These are phyloP conservation scores for Atherinomorus stipes DNA, from an alignment of 2,113 vertebrate genomes.

Conservation along the genomic window DNA sequence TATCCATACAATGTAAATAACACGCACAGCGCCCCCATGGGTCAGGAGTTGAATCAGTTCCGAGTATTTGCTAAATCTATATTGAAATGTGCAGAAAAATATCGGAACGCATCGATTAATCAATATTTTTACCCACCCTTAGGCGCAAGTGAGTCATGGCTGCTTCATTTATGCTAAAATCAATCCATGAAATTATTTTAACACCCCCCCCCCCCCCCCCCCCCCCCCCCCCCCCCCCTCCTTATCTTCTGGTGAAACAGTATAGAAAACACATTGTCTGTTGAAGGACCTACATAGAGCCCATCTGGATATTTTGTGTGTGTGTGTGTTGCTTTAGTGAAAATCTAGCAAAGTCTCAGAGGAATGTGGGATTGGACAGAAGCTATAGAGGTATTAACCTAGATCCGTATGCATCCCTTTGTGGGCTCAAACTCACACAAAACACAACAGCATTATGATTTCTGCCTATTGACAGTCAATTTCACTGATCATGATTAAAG, in stretches of 20 bases:
- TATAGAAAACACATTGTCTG: conserved; percentile 53
- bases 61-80: too few relatives aligned
- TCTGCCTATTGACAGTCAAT: conserved; percentile 23
- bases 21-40: too few relatives aligned
- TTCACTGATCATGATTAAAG: conserved; percentile 11
- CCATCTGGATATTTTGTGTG: conserved; percentile 14
- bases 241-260: conserved; percentile 28
- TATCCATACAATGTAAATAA: too few relatives aligned
- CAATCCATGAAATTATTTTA: conserved; percentile 32
- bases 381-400: conserved; percentile 40
- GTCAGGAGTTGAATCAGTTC: too few relatives aligned
- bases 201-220: conserved; percentile 45
- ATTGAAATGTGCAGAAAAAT: too few relatives aligned
- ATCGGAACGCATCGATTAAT: too few relatives aligned
- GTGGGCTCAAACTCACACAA: not conserved
- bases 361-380: conserved; percentile 39
- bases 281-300: conserved; percentile 1
- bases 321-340: conserved; percentile 13
- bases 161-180: conserved; percentile 34
- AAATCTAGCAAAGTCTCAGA: conserved; percentile 36
- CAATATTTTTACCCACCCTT: too few relatives aligned
- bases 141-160: conserved; percentile 59
- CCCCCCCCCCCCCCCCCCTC: conserved; percentile 46
- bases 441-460: conserved; percentile 10
- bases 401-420: conserved; percentile 42